These are phyloP conservation scores for Drosophila infuscata DNA, from an alignment of 2,888 invertebrate species.

Conservation along the genomic window DNA sequence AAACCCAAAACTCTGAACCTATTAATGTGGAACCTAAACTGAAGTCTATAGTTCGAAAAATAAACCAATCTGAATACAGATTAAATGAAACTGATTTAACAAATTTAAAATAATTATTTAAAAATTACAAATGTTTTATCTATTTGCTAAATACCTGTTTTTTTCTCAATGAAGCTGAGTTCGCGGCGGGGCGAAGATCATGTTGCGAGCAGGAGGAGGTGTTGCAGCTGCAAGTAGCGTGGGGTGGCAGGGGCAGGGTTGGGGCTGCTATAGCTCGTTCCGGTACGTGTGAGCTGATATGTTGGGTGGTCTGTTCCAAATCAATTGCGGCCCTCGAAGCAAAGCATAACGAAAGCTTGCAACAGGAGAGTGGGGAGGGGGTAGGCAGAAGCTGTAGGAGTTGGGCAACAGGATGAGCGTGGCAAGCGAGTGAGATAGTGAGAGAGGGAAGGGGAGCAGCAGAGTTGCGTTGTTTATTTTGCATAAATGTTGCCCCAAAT, in stretches of 20 bases:
- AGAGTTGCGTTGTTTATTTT: constrained; percentile 70
- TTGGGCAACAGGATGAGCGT: constrained; percentile 3
- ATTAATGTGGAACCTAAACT: not conserved
- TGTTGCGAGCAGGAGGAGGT: constrained; percentile 34
- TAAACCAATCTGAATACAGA: not conserved
- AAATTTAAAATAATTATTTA: not conserved
- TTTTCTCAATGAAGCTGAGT: constrained; percentile 54
- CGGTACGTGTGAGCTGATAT: constrained; percentile 79
- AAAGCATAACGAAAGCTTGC: constrained; percentile 52
- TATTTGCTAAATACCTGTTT: not conserved
- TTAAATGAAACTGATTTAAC: not conserved
- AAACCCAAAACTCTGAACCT: too few relatives aligned
- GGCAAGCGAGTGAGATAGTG: not conserved
- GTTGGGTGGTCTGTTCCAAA: constrained; percentile 81
- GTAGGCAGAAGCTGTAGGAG: not conserved
- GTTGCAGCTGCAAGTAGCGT: not conserved
- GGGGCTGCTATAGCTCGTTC: constrained; percentile 55
- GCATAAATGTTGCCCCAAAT: constrained; percentile 82
- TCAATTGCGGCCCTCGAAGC: constrained; percentile 70
- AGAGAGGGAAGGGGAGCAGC: not conserved
- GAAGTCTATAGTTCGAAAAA: not conserved
- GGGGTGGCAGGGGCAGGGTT: not conserved
- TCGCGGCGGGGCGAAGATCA: constrained; percentile 50
- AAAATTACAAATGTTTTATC: not conserved
- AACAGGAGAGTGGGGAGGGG: not conserved